phyloP scores from a whole-genome alignment of 2,797 vertebrate genomes.

The Lateolabrax maculatus region DNA sequence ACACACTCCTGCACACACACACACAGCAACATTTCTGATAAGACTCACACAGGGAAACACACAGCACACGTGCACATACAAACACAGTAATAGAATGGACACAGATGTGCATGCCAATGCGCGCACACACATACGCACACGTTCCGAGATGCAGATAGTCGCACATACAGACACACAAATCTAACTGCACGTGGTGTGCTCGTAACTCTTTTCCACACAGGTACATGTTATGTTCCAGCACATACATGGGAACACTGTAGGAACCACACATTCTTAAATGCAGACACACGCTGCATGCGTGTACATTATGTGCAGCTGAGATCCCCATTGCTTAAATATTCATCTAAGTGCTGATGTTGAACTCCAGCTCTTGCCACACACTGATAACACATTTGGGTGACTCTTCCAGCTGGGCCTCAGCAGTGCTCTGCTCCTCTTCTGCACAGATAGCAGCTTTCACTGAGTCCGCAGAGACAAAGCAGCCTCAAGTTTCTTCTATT shows the following conservation, averaged over 20 bases:
- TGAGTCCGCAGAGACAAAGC: slow-evolving; percentile 76
- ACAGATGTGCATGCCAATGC: slow-evolving; percentile 45
- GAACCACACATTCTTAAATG: slow-evolving; percentile 28
- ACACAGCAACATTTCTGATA: slow-evolving; percentile 49
- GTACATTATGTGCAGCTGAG: slow-evolving; percentile 29
- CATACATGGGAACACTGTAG: slow-evolving; percentile 36
- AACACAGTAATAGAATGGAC: slow-evolving; percentile 28
- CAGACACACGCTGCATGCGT: slow-evolving; percentile 27
- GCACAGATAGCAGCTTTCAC: slow-evolving; percentile 79
- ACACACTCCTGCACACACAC: slow-evolving; percentile 46
- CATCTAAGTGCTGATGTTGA: slow-evolving; percentile 71
- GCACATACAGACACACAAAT: slow-evolving; percentile 9
- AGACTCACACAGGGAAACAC: slow-evolving; percentile 48
- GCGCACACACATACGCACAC: background rate
- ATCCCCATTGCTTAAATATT: slow-evolving; percentile 62
- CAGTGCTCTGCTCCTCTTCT: slow-evolving; percentile 61
- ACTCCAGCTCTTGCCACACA: slow-evolving; percentile 66
- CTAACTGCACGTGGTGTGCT: slow-evolving; percentile 36
- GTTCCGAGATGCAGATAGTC: background rate
- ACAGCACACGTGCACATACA: background rate
- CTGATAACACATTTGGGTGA: slow-evolving; percentile 74
- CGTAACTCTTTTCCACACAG: slow-evolving; percentile 27
- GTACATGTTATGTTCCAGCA: slow-evolving; percentile 16
- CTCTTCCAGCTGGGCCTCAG: slow-evolving; percentile 75
- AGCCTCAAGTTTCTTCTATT: slow-evolving; percentile 76